A percentile compares a stretch with the other conserved stretches of the same genome.
Conservation (phyloP, 2,888 invertebrate species). For the Pammene fasciana region DNA sequence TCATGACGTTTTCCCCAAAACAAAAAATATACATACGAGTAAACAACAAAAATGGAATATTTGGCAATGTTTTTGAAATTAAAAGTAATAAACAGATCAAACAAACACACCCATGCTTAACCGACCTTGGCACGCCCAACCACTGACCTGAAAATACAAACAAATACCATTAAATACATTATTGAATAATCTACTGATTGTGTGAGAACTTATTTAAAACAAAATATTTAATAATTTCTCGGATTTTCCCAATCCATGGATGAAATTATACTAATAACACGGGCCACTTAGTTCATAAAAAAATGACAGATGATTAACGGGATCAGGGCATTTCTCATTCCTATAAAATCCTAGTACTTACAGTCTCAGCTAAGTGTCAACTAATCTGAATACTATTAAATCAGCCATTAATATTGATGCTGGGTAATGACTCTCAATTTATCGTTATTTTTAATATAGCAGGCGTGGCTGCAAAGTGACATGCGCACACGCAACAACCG, state of each 20-base stretch:
- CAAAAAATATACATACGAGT: not conserved
- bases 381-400: conserved; percentile 39
- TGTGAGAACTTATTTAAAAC: too few relatives aligned
- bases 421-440: conserved; percentile 44
- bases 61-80: not conserved
- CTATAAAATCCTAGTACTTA: not conserved
- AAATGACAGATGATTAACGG: not conserved
- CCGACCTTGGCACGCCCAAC: conserved; percentile 53
- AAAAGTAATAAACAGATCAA: not conserved
- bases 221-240: too few relatives aligned
- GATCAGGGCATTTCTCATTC: conserved; percentile 1
- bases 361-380: conserved; percentile 23
- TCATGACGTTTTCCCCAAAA: not conserved
- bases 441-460: conserved; percentile 46
- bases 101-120: conserved; percentile 51
- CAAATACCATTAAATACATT: conserved; percentile 38
- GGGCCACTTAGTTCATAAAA: not conserved
- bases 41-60: not conserved
- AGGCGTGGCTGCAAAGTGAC: conserved; percentile 53
- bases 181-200: not conserved
- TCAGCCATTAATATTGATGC: conserved; percentile 43
- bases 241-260: too few relatives aligned
- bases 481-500: conserved; percentile 45
- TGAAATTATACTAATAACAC: too few relatives aligned
- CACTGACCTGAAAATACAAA: conserved; percentile 63